Evolutionary conservation across 2,888 invertebrate genomes (phyloP), one percentile per base, ranked within the genome.

Genomic region (Caenorhabditis angaria): DNA sequence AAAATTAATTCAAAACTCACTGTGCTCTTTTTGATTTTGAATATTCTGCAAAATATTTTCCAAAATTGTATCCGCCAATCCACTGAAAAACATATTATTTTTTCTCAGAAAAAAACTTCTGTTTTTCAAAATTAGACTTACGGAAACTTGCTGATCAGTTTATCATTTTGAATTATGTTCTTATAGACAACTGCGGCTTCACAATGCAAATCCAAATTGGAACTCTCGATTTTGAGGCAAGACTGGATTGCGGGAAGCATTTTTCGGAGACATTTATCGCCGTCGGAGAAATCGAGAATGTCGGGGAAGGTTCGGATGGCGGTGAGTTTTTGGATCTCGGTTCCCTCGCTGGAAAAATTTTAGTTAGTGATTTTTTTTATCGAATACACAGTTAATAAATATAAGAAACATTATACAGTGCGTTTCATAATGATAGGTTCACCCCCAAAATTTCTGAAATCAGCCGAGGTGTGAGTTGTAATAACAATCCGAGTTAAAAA

Each of bases 141-240:
- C 80, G 72, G 79, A 67, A 78, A 71, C 28, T 75, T 76, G n/a
- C 70, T 70, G 10, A 71, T 61, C 6, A 80, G 60, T n/a, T 57
- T 55, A 12, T 80, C 75, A 61, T 83, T 82, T 51, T 79, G 82
- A 28, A 85, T 76, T 20, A 85, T 74, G 20, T 78, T 78, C 59
- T 83, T 83, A 67, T 76, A 85, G 25, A 84, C 77, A n/a, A 85
- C 84, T 8, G 84, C 83, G 14, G 84, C 80, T 62, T 85, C 85
- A 59, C 85, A 85, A 51, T 85, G 85, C 4, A 85, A 57, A 65
- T 85, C 85, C 22, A 85, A 67, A 32, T 82, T 83, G 3, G 80
- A 74, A 56, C 74, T 77, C 58, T 83, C 82, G 6, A 74, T 58
- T 70, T 76, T 75, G 47, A 76, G 28, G 59, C 70, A 71, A 48